These are phyloP conservation scores for Corythornis madagascariensis DNA, from an alignment of 2,113 vertebrate species.

Conservation along the genomic window DNA sequence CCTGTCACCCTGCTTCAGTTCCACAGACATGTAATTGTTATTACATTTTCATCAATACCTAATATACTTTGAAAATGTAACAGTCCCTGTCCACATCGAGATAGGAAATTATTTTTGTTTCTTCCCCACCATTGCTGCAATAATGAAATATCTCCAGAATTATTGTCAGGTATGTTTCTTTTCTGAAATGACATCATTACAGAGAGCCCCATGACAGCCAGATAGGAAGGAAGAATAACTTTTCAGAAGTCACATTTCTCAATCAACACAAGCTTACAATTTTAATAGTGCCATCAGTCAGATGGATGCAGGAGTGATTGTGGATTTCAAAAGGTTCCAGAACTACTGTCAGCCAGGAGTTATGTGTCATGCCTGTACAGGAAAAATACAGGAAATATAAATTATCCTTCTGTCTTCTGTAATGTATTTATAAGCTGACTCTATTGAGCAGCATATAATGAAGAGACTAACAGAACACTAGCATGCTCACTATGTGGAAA, in stretches of 20 bases:
- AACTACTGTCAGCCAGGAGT: conserved; percentile 34
- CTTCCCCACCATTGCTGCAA: background rate
- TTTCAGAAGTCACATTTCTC: conserved; percentile 22
- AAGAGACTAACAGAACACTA: background rate
- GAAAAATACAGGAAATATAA: conserved; percentile 23
- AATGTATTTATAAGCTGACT: background rate
- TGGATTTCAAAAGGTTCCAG: conserved; percentile 40
- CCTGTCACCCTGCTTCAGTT: background rate
- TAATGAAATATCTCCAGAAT: conserved; percentile 38
- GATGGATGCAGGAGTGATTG: conserved; percentile 1
- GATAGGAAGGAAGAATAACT: conserved; percentile 28
- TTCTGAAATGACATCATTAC: conserved; percentile 39
- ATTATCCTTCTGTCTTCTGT: background rate
- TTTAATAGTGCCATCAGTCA: conserved; percentile 48
- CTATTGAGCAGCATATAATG: background rate
- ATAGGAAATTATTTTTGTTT: conserved; percentile 22
- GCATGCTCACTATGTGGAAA: background rate
- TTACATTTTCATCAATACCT: conserved; percentile 20
- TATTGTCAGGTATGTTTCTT: background rate
- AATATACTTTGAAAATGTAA: conserved; percentile 29
- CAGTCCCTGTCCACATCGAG: background rate
- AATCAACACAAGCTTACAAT: conserved; percentile 12
- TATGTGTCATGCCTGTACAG: background rate
- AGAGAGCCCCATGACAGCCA: background rate
- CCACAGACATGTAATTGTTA: conserved; percentile 22